Percentiles rank a stretch among this genome's conserved stretches.
Conservation (phyloP, 2,113 vertebrate genomes). For the Microcebus jonahi region DNA sequence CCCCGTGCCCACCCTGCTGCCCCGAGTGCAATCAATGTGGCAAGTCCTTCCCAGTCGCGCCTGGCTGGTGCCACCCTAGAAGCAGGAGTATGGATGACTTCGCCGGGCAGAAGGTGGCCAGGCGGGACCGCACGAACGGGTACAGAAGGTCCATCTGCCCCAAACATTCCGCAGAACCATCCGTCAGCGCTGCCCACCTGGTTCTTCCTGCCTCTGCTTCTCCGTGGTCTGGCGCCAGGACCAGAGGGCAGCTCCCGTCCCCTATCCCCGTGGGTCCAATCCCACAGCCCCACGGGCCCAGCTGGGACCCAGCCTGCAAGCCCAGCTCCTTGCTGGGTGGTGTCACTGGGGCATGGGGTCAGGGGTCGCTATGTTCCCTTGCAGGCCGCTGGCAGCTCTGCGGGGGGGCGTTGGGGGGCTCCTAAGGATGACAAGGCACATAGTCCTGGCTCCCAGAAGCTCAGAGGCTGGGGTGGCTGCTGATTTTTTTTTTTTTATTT, state of each 20-base stretch:
- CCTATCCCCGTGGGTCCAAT: not conserved
- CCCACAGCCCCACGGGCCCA: not conserved
- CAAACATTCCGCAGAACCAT: not conserved
- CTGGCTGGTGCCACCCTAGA: not conserved
- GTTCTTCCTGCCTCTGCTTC: not conserved
- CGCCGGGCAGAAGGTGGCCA: not conserved
- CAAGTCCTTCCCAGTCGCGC: not conserved
- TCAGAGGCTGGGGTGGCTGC: not conserved
- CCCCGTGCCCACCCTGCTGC: not conserved
- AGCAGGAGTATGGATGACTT: not conserved
- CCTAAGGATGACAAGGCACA: not conserved
- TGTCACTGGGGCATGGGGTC: accelerated
- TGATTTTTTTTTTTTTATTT: no score
- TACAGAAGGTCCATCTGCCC: not conserved
- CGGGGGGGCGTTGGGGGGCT: not conserved
- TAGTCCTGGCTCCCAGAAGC: not conserved
- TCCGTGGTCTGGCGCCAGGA: no score
- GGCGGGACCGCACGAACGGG: not conserved
- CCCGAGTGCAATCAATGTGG: not conserved
- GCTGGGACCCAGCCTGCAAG: not conserved
- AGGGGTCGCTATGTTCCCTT: no score
- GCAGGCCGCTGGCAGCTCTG: not conserved
- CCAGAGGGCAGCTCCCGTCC: accelerated
- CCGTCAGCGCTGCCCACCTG: accelerated
- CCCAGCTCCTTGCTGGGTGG: not conserved